Evolutionary conservation across 2,888 invertebrate species (phyloP).

Genomic region (Folsomia candida): DNA sequence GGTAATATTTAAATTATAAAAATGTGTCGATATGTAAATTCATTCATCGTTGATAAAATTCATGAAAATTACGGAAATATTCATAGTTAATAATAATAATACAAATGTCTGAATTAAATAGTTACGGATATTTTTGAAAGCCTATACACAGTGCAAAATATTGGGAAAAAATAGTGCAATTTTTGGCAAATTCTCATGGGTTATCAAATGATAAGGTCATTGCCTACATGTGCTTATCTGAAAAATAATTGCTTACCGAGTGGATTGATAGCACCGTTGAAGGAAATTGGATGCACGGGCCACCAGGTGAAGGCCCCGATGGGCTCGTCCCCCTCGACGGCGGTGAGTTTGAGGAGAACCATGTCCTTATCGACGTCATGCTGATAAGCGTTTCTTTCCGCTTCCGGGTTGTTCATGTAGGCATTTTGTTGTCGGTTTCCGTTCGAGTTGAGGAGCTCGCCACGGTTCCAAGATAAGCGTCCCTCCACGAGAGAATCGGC

Average conservation of each 20-base stretch:
- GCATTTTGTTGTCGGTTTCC: constrained; percentile 9
- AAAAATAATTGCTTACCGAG: too few relatives aligned
- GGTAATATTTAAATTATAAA: too few relatives aligned
- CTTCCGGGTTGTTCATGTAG: constrained; percentile 20
- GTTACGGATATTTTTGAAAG: too few relatives aligned
- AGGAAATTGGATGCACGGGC: constrained; percentile 26
- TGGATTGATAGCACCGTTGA: constrained; percentile 21
- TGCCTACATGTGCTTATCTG: too few relatives aligned
- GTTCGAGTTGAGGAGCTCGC: constrained; percentile 12
- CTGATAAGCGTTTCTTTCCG: constrained; percentile 15
- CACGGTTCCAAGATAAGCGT: constrained; percentile 9
- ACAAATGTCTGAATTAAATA: too few relatives aligned
- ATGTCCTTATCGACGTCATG: constrained; percentile 28
- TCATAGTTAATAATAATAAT: too few relatives aligned
- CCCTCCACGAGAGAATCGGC: constrained; percentile 8
- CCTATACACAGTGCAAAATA: too few relatives aligned
- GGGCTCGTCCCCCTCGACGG: not conserved
- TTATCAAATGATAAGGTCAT: not conserved
- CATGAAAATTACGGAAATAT: too few relatives aligned
- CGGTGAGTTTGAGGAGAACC: constrained; percentile 17
- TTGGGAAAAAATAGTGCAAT: too few relatives aligned
- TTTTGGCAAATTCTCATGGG: too few relatives aligned
- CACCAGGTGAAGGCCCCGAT: constrained; percentile 28
- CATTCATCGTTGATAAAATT: too few relatives aligned
- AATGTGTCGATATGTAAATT: too few relatives aligned